A percentile compares a stretch with the other conserved stretches of the same genome.
These are phyloP conservation scores for Cottoperca gobio DNA, from an alignment of 2,797 vertebrate genomes.

Conservation along the genomic window DNA sequence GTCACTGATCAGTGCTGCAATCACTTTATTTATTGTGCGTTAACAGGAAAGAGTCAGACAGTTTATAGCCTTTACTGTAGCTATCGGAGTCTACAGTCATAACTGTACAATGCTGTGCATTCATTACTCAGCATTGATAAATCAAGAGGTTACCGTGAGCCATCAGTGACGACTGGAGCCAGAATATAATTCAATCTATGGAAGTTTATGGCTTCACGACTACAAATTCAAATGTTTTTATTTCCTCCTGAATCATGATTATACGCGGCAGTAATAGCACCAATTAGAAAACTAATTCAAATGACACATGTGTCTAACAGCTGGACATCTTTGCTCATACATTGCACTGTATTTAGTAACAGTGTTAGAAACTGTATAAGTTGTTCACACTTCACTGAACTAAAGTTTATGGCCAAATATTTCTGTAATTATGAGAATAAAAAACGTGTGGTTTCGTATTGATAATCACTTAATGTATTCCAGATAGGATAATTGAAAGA, in stretches of 20 bases:
- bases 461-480: not conserved
- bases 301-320: not conserved
- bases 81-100: not conserved
- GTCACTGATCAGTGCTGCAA: not conserved
- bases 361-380: no score
- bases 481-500: not conserved
- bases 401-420: not conserved
- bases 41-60: conserved; percentile 15
- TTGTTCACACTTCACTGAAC: no score
- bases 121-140: not conserved
- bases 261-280: not conserved
- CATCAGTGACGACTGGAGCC: not conserved
- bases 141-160: not conserved
- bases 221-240: not conserved
- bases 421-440: not conserved
- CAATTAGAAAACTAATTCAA: not conserved
- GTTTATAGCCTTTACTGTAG: conserved; percentile 16
- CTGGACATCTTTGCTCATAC: not conserved
- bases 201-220: not conserved
- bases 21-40: conserved; percentile 27
- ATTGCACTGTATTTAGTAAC: not conserved
- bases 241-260: not conserved
- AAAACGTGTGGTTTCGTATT: not conserved
- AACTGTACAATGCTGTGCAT: not conserved
- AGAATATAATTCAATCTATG: not conserved